phyloP scores from a whole-genome alignment of 2,797 vertebrate genomes.

The Eulemur coronatus region DNA sequence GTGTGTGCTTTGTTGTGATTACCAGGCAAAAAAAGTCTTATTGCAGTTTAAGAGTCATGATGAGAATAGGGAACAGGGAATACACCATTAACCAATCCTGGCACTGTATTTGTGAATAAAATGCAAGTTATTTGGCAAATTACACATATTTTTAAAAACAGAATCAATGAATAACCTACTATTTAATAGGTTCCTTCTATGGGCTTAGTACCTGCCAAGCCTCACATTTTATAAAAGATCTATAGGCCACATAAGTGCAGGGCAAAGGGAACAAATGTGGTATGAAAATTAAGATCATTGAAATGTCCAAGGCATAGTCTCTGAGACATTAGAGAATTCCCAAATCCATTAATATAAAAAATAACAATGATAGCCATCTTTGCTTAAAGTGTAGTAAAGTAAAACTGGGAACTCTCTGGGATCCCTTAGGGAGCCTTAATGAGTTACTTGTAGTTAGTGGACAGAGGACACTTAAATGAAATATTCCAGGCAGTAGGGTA shows the following conservation, averaged over 20 bases:
- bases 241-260: neutral
- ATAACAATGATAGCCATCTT: neutral
- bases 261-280: rapidly evolving
- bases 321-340: neutral
- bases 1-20: neutral
- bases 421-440: neutral
- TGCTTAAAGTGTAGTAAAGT: neutral
- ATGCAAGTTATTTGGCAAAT: neutral
- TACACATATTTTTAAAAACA: neutral
- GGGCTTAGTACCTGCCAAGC: neutral
- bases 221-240: neutral
- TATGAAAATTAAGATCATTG: neutral
- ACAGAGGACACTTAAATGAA: neutral
- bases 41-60: neutral
- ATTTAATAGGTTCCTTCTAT: neutral
- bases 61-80: neutral
- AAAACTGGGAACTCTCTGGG: neutral
- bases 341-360: neutral
- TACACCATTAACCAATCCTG: neutral
- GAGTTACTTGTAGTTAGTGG: neutral
- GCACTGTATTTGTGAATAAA: neutral
- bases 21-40: neutral
- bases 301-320: neutral
- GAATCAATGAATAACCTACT: neutral
- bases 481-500: neutral